Percentiles rank a stretch among this genome's conserved stretches.
phyloP scores from a whole-genome alignment of 2,888 invertebrate genomes.

The Brenthis ino region DNA sequence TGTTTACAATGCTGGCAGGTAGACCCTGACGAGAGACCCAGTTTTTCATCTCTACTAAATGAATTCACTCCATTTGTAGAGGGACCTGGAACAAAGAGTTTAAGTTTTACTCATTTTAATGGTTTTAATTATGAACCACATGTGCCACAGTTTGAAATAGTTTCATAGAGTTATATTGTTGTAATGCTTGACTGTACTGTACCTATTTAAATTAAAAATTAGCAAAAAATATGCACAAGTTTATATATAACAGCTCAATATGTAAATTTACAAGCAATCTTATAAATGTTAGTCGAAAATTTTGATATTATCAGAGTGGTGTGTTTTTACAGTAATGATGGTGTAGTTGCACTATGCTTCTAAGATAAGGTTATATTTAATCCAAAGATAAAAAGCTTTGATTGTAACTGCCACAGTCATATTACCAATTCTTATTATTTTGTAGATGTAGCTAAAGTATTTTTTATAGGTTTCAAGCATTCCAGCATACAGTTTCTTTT shows the following conservation, averaged over 20 bases:
- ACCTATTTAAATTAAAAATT: background rate
- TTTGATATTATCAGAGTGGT: too few species aligned
- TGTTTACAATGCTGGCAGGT: constrained; percentile 93
- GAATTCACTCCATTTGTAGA: constrained; percentile 66
- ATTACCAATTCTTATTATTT: background rate
- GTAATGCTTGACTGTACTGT: background rate
- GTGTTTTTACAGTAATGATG: too few species aligned
- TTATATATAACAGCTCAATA: too few species aligned
- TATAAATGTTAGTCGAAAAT: too few species aligned
- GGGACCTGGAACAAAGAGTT: constrained; percentile 59
- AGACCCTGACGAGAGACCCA: constrained; percentile 90
- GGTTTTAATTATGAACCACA: constrained; percentile 74
- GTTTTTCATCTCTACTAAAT: constrained; percentile 84
- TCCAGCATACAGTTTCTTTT: background rate
- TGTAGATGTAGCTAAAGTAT: background rate
- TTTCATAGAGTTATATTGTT: constrained; percentile 52
- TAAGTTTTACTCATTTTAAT: constrained; percentile 76
- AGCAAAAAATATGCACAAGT: too few species aligned
- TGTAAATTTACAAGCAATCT: too few species aligned
- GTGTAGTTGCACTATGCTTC: constrained; percentile 1
- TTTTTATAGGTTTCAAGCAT: background rate
- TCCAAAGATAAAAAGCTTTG: constrained; percentile 23
- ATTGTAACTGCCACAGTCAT: constrained; percentile 5
- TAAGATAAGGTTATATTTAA: constrained; percentile 10
- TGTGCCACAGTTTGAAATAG: constrained; percentile 70